Base-by-base conservation (phyloP, 2,113 vertebrate genomes). In the Rhinopomastus cyanomelas region DNA sequence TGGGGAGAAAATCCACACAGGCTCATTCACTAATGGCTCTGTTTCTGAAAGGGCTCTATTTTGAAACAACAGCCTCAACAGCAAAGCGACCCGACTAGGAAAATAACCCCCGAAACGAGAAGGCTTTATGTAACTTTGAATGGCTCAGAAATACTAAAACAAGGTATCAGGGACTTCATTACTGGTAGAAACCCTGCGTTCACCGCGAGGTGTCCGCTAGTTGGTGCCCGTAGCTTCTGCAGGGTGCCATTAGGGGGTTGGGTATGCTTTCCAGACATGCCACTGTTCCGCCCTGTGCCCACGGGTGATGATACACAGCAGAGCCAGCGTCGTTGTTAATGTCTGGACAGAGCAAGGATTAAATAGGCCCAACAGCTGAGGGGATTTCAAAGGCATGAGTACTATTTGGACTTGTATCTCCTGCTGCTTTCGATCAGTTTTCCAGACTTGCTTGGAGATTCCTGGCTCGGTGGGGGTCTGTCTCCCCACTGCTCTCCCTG, bases 301-400 rank as follows among this genome's bases (percentile, higher is more conserved):
- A 3, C 20, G 72, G 32, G 57, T 55, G 76, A 18, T 14, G 51
- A 73, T 18, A 18, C 26, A 25, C 64, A 60, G 55, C 64, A 17
- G 69, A 75, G 71, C 69, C 69, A 90, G 74, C 0, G 0, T 86
- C 88, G 84, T 57, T n/a, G 42, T 51, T 84, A 79, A 49, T 19
- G 61, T 66, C 65, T 75, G 80, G 72, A n/a, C n/a, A 66, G 66
- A 72, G 62, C 12, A n/a, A 69, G 74, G 86, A 82, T 79, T 84
- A 94, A 92, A 48, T 13, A 17, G 34, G n/a, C 62, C 81, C n/a
- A 62, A 88, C 90, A 94, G 90, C 92, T 94, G 93, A 66, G 55
- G 46, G 66, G 86, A 71, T 95, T 95, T 73, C 55, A 71, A 26
- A 95, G 71, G 93, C 78, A 93, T 0, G 71, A 82, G 60, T 84